Evolutionary conservation across 1,140 invertebrate species (phyloP), one percentile per base, ranked within the genome.

Genomic region (Theocolax elegans): DNA sequence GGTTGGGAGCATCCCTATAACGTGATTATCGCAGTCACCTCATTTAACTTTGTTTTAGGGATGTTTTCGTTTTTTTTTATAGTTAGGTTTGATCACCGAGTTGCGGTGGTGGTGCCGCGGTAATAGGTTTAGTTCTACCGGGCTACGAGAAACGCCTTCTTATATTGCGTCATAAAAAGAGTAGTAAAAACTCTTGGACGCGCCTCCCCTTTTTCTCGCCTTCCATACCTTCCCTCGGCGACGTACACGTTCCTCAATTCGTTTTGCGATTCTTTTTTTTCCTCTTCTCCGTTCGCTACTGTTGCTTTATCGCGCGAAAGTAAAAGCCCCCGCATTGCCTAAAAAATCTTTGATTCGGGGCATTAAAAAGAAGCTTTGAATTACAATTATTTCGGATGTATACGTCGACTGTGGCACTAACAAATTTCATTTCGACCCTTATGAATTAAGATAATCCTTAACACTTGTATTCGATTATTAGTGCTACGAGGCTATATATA

Each of bases 141-240:
- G 51, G 59, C 68, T n/a, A 70, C 73, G 67, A 74, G 8, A 63
- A 74, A 74, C 69, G 63, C 67, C 73, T 73, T 74, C 72, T 72
- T 77, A 79, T 79, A 79, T 79, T 77, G 74, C 76, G 63, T 74
- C 76, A 73, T 79, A 79, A 79, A 79, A 69, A 77, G 74, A 77
- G 75, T 76, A 76, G 63, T 77, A 79, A 79, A 79, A 77, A 76
- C 59, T 74, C 67, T 65, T 35, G 51, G 42, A 48, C 60, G 60
- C 53, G 19, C 42, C 19, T 21, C 25, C 40, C 17, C 54, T 29
- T 27, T 42, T 23, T 17, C 6, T 29, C 7, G 4, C 46, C 3
- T n/a, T n/a, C 46, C 46, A 21, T 19, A 13, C 46, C 10, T 21
- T 42, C 15, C 42, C 42, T 19, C 38, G 35, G 27, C 54, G 25